phyloP scores from a whole-genome alignment of 2,113 vertebrate species.

The Cyanoliseus patagonus region DNA sequence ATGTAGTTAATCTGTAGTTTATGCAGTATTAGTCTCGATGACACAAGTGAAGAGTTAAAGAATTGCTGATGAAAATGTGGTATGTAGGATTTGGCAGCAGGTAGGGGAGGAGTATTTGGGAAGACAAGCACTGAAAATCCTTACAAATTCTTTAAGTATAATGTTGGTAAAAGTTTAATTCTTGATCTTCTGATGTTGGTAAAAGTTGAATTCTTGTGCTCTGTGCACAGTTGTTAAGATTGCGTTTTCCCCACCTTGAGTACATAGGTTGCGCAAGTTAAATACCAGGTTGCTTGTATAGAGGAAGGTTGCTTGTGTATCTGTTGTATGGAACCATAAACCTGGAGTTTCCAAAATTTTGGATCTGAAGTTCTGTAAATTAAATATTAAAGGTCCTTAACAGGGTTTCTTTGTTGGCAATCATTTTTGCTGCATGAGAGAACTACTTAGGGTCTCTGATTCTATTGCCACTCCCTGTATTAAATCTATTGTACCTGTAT shows the following conservation, averaged over 20 bases:
- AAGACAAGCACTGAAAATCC: neutral
- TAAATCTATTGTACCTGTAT: neutral
- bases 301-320: neutral
- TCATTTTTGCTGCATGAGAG: neutral
- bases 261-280: neutral
- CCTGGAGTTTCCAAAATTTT: neutral
- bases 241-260: neutral
- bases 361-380: neutral
- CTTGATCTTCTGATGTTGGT: neutral
- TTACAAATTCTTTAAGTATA: neutral
- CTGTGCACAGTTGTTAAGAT: neutral
- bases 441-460: neutral
- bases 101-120: rapidly evolving
- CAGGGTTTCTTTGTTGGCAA: neutral
- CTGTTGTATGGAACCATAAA: neutral
- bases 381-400: neutral
- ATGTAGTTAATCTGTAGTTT: neutral
- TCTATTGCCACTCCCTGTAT: neutral
- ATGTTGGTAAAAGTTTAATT: neutral
- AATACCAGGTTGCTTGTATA: neutral
- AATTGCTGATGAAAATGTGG: neutral
- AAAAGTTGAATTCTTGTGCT: neutral
- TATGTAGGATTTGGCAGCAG: neutral
- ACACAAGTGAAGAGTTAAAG: neutral
- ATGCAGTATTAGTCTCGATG: neutral